Evolutionary conservation across 2,888 invertebrate species (phyloP).

Genomic region (Deilephila elpenor): DNA sequence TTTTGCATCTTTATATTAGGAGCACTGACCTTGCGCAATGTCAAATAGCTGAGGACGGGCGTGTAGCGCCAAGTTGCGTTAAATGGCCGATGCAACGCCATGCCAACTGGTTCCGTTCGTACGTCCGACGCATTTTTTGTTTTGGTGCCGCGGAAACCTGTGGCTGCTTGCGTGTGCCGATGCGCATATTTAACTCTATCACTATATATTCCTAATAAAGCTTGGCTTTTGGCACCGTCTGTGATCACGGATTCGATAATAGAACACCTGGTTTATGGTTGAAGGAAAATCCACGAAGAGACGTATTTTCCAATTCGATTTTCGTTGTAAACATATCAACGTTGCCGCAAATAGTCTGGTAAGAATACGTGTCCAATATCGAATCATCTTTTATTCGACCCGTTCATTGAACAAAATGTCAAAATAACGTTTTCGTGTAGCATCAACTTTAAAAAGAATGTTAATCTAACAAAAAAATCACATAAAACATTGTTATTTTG

Average conservation of each 20-base stretch:
- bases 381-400: background rate
- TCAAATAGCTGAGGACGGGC: slow-evolving; percentile 78
- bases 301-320: slow-evolving; percentile 11
- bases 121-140: slow-evolving; percentile 55
- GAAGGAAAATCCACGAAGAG: slow-evolving; percentile 12
- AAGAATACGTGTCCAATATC: background rate
- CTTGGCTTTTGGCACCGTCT: slow-evolving; percentile 8
- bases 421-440: background rate
- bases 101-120: slow-evolving; percentile 65
- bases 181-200: slow-evolving; percentile 16
- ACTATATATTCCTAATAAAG: slow-evolving; percentile 6
- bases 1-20: slow-evolving; percentile 82
- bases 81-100: slow-evolving; percentile 59
- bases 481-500: slow-evolving; percentile 11
- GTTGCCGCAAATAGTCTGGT: background rate
- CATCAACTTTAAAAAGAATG: background rate
- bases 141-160: slow-evolving; percentile 63
- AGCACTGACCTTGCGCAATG: slow-evolving; percentile 84
- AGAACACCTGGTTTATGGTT: background rate
- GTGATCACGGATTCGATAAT: background rate
- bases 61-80: slow-evolving; percentile 62
- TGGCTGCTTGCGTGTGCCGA: slow-evolving; percentile 15
- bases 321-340: background rate
- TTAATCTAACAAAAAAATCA: background rate
- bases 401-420: background rate